Evolutionary conservation across 2,888 invertebrate genomes (phyloP), one percentile per base, ranked within the genome.

Genomic region (Spicauda simplicius): DNA sequence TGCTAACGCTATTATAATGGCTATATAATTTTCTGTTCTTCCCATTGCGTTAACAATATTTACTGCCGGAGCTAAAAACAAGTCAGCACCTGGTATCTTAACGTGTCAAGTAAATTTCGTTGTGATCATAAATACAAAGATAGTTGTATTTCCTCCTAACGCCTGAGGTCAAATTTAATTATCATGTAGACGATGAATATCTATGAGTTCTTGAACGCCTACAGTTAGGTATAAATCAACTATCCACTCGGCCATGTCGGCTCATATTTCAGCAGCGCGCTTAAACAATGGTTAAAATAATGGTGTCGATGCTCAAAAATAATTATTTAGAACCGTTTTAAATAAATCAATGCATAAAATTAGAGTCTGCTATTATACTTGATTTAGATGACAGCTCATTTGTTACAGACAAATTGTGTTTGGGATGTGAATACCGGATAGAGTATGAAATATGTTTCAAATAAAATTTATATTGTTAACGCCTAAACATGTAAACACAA

Each of bases 161-260:
- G 90, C 90, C 86, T 71, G 79, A 84, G 91, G 92, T 87, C 84
- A 90, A 87, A 91, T 91, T 91, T 91, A 91, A 93, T 92, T 91
- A 93, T 91, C 91, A 87, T 86, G 86, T 88, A 83, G 76, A 81
- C 83, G 88, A 85, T 75, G 86, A 85, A 85, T 84, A 77, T 78
- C 76, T 77, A 72, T 75, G 77, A 67, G 65, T 37, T 67, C 67
- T 68, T 70, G 76, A 81, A 85, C 89, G 88, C 91, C 91, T 85
- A 88, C 86, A 86, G 82, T 80, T 72, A 82, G 67, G 70, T 78
- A 88, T 90, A 88, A 90, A 90, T 90, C 87, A 87, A 79, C 72
- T 70, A 69, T 69, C 74, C 75, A 73, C 78, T 78, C 74, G 73
- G 69, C 72, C 72, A 75, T 72, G 76, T 74, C 75, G 74, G 76